phyloP scores from a whole-genome alignment of 2,888 invertebrate species.

The Micropterix aruncella region DNA sequence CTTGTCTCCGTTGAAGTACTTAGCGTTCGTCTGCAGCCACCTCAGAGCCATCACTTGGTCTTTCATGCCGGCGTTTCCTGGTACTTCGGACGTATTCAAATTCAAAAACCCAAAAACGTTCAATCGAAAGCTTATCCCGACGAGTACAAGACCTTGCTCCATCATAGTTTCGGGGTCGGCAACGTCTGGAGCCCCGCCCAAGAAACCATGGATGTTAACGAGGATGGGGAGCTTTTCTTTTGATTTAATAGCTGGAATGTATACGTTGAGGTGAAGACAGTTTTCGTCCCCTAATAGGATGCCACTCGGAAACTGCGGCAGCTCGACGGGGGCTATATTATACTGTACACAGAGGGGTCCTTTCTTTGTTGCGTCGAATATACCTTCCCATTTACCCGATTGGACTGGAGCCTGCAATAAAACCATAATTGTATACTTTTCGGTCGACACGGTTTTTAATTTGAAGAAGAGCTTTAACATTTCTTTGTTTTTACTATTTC shows the following conservation, averaged over 20 bases:
- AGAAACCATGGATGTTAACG: not conserved
- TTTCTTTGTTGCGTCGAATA: too few relatives aligned
- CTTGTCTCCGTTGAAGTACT: slow-evolving; percentile 1
- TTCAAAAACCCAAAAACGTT: slow-evolving; percentile 1
- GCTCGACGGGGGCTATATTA: too few relatives aligned
- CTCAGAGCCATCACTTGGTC: slow-evolving; percentile 3
- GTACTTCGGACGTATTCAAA: not conserved
- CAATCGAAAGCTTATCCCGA: slow-evolving; percentile 1
- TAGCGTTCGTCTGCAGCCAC: slow-evolving; percentile 1
- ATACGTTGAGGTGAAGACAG: not conserved
- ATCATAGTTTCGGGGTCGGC: not conserved
- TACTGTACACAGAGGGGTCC: too few relatives aligned
- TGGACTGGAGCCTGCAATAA: too few relatives aligned
- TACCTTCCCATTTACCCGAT: too few relatives aligned
- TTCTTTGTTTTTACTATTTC: too few relatives aligned
- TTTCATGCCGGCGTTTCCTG: slow-evolving; percentile 4
- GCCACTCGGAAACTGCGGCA: too few relatives aligned
- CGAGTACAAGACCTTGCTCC: not conserved
- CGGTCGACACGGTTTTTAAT: too few relatives aligned
- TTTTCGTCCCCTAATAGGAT: not conserved
- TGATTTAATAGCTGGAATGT: not conserved
- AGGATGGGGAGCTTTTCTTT: not conserved
- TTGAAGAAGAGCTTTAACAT: too few relatives aligned
- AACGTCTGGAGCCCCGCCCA: not conserved
- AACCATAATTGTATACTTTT: too few relatives aligned